Conservation (phyloP, 2,113 vertebrate genomes). For the Amia ocellicauda region DNA sequence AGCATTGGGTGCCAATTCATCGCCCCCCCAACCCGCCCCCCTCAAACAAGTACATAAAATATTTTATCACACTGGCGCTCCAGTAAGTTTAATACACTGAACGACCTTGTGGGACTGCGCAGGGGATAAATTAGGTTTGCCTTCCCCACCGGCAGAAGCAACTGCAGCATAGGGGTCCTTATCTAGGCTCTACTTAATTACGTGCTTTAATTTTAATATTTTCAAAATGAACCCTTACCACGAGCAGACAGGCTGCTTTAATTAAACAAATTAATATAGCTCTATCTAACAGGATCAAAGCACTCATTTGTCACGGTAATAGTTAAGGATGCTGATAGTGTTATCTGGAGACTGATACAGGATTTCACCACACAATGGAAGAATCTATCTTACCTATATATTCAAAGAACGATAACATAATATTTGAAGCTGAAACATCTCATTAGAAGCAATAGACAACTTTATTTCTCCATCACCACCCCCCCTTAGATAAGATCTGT, state of each 20-base stretch:
- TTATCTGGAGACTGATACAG: conserved; percentile 61
- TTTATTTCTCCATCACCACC: no score
- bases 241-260: conserved; percentile 79
- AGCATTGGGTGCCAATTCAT: conserved; percentile 67
- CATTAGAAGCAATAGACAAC: conserved; percentile 35
- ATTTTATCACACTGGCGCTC: conserved; percentile 80
- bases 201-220: conserved; percentile 92
- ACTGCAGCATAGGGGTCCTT: conserved; percentile 79
- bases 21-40: conserved; percentile 49
- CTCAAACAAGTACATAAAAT: conserved; percentile 83
- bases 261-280: conserved; percentile 90
- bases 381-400: conserved; percentile 47
- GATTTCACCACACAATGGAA: conserved; percentile 52
- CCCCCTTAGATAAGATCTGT: no score
- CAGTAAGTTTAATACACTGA: conserved; percentile 90
- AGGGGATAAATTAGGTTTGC: conserved; percentile 84
- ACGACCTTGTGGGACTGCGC: conserved; percentile 79
- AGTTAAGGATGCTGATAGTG: conserved; percentile 67
- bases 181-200: conserved; percentile 93
- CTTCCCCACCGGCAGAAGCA: conserved; percentile 65
- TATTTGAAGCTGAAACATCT: conserved; percentile 29
- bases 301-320: conserved; percentile 80
- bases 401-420: conserved; percentile 24
- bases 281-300: conserved; percentile 75
- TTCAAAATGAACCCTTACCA: conserved; percentile 83